Evolutionary conservation across 2,888 invertebrate genomes (phyloP).

Genomic region (Arrhopalites spinosus): DNA sequence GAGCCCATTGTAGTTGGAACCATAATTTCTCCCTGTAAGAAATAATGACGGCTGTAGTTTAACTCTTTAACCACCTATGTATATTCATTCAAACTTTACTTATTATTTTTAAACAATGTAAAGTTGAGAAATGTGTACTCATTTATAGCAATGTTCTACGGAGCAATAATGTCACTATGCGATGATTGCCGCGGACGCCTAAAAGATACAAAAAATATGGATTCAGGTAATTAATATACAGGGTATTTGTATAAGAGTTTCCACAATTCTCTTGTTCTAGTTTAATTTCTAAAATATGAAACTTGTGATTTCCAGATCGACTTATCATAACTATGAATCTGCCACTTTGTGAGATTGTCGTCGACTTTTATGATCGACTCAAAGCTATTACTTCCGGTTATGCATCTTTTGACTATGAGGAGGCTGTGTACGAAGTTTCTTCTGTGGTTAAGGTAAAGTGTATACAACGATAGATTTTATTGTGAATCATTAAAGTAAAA

Average conservation of each 20-base stretch:
- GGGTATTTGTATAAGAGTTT: no score
- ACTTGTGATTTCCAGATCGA: slow-evolving; percentile 74
- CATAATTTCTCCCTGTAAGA: slow-evolving; percentile 77
- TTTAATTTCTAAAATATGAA: no score
- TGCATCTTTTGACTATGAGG: slow-evolving; percentile 93
- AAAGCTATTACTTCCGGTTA: slow-evolving; percentile 92
- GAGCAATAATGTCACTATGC: slow-evolving; percentile 48
- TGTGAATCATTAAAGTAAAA: neutral
- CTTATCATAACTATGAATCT: slow-evolving; percentile 80
- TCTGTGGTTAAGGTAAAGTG: slow-evolving; percentile 73
- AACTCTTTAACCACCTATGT: no score
- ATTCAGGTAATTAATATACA: no score
- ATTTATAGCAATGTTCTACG: no score
- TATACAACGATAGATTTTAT: slow-evolving; percentile 44
- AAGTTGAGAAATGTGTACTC: no score
- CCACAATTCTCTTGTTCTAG: no score
- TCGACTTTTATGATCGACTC: slow-evolving; percentile 91
- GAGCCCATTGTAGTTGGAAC: slow-evolving; percentile 90
- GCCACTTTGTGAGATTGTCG: slow-evolving; percentile 89
- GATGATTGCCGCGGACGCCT: neutral
- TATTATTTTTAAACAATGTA: no score
- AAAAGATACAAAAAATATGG: no score
- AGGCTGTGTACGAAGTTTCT: slow-evolving; percentile 77
- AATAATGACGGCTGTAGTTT: no score
- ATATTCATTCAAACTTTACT: no score